Evolutionary conservation across 2,113 vertebrate genomes (phyloP).

Genomic region (Cheilinus undulatus): DNA sequence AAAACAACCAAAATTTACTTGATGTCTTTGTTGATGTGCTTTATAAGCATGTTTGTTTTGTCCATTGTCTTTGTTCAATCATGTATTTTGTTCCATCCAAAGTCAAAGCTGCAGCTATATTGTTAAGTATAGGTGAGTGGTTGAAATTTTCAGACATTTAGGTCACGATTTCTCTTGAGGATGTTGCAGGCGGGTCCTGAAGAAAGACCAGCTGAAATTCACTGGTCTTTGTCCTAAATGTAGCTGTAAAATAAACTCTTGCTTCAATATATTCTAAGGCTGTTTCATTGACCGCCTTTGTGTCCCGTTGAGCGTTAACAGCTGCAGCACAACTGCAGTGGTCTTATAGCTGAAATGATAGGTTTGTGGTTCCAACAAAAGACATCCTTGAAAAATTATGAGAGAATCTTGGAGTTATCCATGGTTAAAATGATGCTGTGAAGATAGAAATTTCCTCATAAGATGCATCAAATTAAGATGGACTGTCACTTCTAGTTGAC

Average conservation of each 20-base stretch:
- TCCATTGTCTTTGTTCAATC: no score
- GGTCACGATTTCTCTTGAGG: no score
- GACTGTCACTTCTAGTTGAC: constrained; percentile 7
- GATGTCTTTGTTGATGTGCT: no score
- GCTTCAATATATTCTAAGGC: neutral
- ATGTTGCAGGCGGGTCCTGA: no score
- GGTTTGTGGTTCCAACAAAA: constrained; percentile 53
- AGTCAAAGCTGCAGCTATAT: no score
- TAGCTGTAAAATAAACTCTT: constrained; percentile 29
- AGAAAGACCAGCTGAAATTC: no score
- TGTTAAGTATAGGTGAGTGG: no score
- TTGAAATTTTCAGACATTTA: no score
- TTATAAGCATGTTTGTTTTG: no score
- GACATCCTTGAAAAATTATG: constrained; percentile 24
- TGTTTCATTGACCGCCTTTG: constrained; percentile 35
- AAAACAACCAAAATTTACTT: no score
- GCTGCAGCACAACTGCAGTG: constrained; percentile 37
- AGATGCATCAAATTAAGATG: constrained; percentile 3
- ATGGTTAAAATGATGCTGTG: constrained; percentile 2
- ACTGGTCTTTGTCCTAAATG: no score
- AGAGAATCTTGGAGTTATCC: constrained; percentile 14
- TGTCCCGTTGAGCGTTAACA: constrained; percentile 42
- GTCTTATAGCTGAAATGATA: constrained; percentile 47
- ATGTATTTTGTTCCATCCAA: no score
- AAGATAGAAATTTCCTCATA: neutral